Evolutionary conservation across 2,888 invertebrate species (phyloP), one percentile per base, ranked within the genome.

Genomic region (Cephus spinipes): DNA sequence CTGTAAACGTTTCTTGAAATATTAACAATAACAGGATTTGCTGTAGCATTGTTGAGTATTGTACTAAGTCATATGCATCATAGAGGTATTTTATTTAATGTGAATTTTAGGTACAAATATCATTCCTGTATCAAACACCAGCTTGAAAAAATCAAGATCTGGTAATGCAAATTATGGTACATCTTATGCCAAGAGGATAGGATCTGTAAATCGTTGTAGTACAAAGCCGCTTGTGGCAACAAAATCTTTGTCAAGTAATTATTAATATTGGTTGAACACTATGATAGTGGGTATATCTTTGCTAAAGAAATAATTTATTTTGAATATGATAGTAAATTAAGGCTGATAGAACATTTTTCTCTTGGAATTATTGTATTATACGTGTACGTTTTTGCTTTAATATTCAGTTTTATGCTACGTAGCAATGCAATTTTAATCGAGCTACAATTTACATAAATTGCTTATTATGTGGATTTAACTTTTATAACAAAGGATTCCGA

Each of bases 1-100:
- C 80, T 79, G 82, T 81, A 79, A 82, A 35, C 82, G 81, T 76
- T 75, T 55, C 23, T 55, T 23, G 23, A 55, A 15, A 55, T 23
- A 55, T 23, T 23, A 55, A 55, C 36, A 55, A 55, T 1, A 55
- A 55, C 55, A 23, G 55, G 55, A 23, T 55, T 55, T 23, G 23
- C 23, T 55, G 23, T 55, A 55, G 55, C 23, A 55, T 9, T 55
- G 55, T 55, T 23, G 55, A 15, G 23, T 23, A 23, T 55, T 55
- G 23, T 23, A 55, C 23, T 15, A 9, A 55, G 9, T 23, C 23
- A 55, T 55, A 55, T 55, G 55, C 23, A 6, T 55, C 40, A 23
- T 55, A 55, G 0, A 55, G 40, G 1, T 55, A 55, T 55, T 55
- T 55, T 55, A 55, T 23, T 75, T 68, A 32, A n/a, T 55, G 12